These are phyloP conservation scores for Dicranocentrus wangi DNA, from an alignment of 2,888 invertebrate species.

Conservation along the genomic window DNA sequence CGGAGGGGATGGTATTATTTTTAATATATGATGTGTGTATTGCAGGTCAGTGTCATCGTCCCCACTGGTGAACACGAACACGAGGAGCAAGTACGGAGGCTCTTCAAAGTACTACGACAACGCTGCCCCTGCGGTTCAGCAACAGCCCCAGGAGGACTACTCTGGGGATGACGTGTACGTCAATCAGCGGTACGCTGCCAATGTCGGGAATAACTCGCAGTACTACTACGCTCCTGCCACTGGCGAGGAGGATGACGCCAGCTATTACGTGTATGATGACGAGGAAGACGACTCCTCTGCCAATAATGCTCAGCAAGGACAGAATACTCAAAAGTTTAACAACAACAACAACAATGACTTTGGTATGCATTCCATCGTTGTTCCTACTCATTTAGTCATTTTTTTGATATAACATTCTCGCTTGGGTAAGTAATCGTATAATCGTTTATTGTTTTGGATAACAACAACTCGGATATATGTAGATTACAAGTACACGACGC, in stretches of 20 bases:
- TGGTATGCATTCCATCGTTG: conserved; percentile 13
- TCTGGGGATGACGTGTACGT: conserved; percentile 60
- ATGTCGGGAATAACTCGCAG: conserved; percentile 51
- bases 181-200: conserved; percentile 69
- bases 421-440: not conserved
- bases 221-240: conserved; percentile 41
- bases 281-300: conserved; percentile 52
- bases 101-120: conserved; percentile 57
- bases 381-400: not conserved
- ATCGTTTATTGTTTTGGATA: too few species aligned
- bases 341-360: conserved; percentile 34
- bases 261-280: conserved; percentile 72
- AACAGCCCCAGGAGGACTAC: conserved; percentile 36
- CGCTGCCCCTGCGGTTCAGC: conserved; percentile 29
- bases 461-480: not conserved
- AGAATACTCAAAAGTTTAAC: not conserved
- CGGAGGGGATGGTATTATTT: too few species aligned
- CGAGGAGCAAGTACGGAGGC: conserved; percentile 35
- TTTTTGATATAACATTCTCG: not conserved
- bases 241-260: conserved; percentile 65
- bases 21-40: too few species aligned
- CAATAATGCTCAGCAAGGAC: not conserved
- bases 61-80: conserved; percentile 3
- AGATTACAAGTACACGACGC: conserved; percentile 64
- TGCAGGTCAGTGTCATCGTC: conserved; percentile 34